Conservation (phyloP, 35 echinoderm and acorn worm genomes). For the Heliocidaris tuberculata region DNA sequence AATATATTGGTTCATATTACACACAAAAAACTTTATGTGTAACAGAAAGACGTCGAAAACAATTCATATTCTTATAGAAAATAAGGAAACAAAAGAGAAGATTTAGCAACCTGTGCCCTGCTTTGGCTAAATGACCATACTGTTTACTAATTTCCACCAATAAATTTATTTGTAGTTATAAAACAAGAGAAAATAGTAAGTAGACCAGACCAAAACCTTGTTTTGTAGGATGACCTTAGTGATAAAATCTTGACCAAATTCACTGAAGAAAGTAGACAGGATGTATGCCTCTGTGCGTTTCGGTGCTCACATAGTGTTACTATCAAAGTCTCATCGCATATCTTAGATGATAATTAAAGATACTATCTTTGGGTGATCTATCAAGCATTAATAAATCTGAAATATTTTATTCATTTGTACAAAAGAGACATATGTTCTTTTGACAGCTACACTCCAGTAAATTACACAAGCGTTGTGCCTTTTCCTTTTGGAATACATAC, state of each 20-base stretch:
- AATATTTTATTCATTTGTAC: neutral
- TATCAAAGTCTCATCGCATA: conserved; percentile 10
- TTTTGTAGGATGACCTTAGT: neutral
- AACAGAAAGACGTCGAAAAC: no score
- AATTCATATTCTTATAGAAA: neutral
- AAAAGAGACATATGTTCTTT: neutral
- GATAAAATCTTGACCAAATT: neutral
- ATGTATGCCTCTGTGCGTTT: neutral
- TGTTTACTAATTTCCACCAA: neutral
- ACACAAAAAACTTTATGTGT: no score
- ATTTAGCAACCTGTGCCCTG: neutral
- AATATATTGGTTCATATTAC: no score
- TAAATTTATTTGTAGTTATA: neutral
- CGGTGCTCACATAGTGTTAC: neutral
- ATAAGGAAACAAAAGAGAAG: neutral
- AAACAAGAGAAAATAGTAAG: neutral
- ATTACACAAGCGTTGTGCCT: neutral
- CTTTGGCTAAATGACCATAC: neutral
- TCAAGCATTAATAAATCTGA: neutral
- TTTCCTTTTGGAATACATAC: neutral
- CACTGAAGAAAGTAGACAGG: neutral
- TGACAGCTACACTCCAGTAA: neutral
- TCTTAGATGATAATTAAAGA: neutral
- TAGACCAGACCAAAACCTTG: neutral
- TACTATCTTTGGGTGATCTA: neutral